These are phyloP conservation scores for Cephonodes hylas DNA, from an alignment of 2,888 invertebrate genomes.

Conservation along the genomic window DNA sequence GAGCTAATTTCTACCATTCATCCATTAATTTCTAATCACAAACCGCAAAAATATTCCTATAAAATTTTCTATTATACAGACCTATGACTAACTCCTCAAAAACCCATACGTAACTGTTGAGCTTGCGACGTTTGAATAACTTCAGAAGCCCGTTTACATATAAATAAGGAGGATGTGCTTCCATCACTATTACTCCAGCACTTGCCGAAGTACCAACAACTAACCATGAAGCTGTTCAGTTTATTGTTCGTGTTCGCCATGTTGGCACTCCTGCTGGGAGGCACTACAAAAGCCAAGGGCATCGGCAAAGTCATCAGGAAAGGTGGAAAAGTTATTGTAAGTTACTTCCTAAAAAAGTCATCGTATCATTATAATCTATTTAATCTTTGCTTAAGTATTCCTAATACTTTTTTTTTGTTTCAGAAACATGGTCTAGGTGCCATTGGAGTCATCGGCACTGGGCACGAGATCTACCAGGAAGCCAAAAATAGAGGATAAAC, in stretches of 20 bases:
- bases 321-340: slow-evolving; percentile 13
- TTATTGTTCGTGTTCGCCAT: not conserved
- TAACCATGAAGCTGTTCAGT: not conserved
- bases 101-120: not conserved
- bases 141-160: not conserved
- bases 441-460: not conserved
- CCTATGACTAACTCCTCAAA: not conserved
- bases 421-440: not conserved
- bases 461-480: not conserved
- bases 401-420: no score
- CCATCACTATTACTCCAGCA: not conserved
- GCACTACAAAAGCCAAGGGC: slow-evolving; percentile 10
- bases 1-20: no score
- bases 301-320: slow-evolving; percentile 1
- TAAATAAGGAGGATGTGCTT: not conserved
- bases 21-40: no score
- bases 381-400: no score
- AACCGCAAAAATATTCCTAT: no score
- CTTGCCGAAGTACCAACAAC: not conserved
- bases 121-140: not conserved
- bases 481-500: not conserved
- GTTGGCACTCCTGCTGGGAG: not conserved
- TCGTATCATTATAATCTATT: no score
- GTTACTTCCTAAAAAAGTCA: no score
- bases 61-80: no score